Evolutionary conservation across 2,797 vertebrate species (phyloP).

Genomic region (Aphelocoma californica): DNA sequence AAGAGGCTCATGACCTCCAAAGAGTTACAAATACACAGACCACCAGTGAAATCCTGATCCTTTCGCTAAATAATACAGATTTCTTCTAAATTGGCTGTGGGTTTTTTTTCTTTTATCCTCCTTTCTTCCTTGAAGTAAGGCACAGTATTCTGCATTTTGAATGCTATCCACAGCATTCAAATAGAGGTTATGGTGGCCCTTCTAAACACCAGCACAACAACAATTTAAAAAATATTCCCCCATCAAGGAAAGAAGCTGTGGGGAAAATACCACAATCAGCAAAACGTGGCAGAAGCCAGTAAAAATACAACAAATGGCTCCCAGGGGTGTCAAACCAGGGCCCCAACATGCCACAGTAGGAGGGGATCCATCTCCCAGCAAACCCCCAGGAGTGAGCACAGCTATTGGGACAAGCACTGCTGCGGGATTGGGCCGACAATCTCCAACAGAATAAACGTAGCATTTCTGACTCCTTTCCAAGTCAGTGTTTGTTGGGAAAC

Average conservation of each 20-base stretch:
- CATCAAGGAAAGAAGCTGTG: neutral
- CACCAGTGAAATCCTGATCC: neutral
- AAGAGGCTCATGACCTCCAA: neutral
- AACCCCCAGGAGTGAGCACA: neutral
- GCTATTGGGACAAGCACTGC: fast-evolving
- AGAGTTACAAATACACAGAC: neutral
- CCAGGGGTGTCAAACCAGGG: neutral
- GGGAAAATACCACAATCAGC: neutral
- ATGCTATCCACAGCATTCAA: neutral
- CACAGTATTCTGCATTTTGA: neutral
- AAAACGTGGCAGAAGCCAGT: neutral
- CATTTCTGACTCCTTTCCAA: conserved; percentile 58
- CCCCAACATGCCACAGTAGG: neutral
- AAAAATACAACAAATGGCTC: neutral
- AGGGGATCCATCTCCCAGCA: neutral
- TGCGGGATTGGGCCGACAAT: neutral
- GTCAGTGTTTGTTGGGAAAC: conserved; percentile 72
- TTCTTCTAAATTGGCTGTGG: neutral
- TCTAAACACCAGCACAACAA: neutral
- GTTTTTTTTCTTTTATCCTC: neutral
- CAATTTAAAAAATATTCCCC: neutral
- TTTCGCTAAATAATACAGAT: neutral
- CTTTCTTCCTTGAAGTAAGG: neutral
- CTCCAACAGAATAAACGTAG: neutral
- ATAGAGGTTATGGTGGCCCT: neutral